Evolutionary conservation across 1,140 invertebrate species (phyloP).

Genomic region (Aphelenchoides fujianensis): DNA sequence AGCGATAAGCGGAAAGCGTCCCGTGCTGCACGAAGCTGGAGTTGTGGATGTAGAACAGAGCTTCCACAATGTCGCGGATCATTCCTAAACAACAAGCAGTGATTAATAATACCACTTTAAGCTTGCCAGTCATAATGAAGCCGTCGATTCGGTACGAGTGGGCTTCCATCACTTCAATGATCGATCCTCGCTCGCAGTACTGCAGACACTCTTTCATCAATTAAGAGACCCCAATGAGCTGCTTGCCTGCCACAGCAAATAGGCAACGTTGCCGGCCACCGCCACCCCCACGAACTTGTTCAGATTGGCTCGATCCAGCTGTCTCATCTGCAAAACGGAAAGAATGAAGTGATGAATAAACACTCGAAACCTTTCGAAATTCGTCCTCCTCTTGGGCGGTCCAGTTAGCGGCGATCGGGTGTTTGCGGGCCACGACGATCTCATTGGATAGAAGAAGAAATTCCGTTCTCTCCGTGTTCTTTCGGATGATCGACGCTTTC

Average conservation of each 20-base stretch:
- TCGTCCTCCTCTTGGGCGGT: background rate
- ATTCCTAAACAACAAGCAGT: background rate
- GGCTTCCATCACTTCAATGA: slow-evolving; percentile 17
- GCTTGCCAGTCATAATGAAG: slow-evolving; percentile 19
- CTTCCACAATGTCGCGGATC: slow-evolving; percentile 4
- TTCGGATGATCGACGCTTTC: background rate
- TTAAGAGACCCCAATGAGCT: background rate
- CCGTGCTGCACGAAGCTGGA: slow-evolving; percentile 19
- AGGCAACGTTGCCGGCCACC: background rate
- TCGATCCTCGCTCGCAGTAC: slow-evolving; percentile 17
- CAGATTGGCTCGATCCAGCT: slow-evolving; percentile 20
- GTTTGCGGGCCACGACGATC: slow-evolving; percentile 8
- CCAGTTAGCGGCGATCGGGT: background rate
- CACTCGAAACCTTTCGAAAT: background rate
- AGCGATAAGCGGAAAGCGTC: slow-evolving; percentile 13
- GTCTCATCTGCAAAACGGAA: slow-evolving; percentile 10
- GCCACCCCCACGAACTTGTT: slow-evolving; percentile 30
- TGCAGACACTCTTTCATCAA: background rate
- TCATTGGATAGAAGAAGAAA: background rate
- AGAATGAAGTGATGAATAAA: background rate
- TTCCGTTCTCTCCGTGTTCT: background rate
- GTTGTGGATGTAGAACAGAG: slow-evolving; percentile 26
- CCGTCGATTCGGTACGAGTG: slow-evolving; percentile 12
- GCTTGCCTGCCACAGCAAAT: slow-evolving; percentile 14
- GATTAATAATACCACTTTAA: background rate